phyloP scores from a whole-genome alignment of 2,113 vertebrate genomes.

The Fulica atra region DNA sequence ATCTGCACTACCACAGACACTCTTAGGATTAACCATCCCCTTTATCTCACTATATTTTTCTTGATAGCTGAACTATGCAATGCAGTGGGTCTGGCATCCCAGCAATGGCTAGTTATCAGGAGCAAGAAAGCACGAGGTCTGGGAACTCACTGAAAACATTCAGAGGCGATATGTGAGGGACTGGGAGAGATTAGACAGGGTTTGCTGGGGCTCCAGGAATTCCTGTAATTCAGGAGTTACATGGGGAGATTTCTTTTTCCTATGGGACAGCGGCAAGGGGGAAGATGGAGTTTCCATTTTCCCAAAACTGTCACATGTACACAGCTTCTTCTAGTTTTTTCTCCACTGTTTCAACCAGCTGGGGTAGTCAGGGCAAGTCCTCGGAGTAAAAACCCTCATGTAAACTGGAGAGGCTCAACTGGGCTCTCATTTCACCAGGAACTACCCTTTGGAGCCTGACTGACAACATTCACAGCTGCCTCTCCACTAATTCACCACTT shows the following conservation, averaged over 20 bases:
- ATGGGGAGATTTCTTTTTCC: neutral
- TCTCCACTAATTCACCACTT: neutral
- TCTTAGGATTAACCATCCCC: constrained; percentile 6
- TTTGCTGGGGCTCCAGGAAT: constrained; percentile 62
- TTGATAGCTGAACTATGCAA: constrained; percentile 74
- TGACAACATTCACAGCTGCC: constrained; percentile 23
- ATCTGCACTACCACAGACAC: constrained; percentile 47
- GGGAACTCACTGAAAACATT: constrained; percentile 69
- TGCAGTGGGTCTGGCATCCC: constrained; percentile 67
- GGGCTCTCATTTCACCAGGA: constrained; percentile 5
- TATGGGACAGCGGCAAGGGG: neutral
- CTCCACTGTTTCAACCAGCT: neutral
- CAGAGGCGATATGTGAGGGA: constrained; percentile 57
- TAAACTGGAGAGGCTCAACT: neutral
- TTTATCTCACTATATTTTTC: constrained; percentile 70
- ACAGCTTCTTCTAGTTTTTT: neutral
- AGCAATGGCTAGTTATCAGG: constrained; percentile 69
- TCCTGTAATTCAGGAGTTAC: constrained; percentile 59
- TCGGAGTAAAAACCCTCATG: neutral
- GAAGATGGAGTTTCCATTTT: neutral
- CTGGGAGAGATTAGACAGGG: constrained; percentile 68
- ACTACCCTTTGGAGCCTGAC: neutral
- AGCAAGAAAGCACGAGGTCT: constrained; percentile 64
- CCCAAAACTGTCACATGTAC: neutral
- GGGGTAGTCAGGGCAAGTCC: neutral